Evolutionary conservation across 2,797 vertebrate species (phyloP).

Genomic region (Molossus alvarezi): DNA sequence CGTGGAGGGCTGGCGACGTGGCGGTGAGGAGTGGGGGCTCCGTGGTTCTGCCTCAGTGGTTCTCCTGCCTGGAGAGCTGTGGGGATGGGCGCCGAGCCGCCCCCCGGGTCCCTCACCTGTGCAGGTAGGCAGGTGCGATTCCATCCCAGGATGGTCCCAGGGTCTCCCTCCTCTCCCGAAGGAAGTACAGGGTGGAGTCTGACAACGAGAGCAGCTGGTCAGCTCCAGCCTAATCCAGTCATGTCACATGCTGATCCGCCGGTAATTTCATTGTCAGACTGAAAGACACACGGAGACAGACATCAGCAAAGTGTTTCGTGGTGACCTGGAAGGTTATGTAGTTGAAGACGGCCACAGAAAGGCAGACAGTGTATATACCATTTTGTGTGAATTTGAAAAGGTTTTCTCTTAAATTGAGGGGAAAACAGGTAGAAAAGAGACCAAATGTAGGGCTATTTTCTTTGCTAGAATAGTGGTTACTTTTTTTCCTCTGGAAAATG

Average conservation of each 20-base stretch:
- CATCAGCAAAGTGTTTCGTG: conserved; percentile 82
- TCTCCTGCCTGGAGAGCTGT: background rate
- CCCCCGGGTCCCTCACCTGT: background rate
- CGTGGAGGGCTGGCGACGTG: background rate
- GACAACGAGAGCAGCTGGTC: conserved; percentile 25
- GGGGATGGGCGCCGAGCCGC: background rate
- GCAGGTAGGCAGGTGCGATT: background rate
- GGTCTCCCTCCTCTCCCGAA: background rate
- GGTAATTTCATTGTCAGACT: conserved; percentile 82
- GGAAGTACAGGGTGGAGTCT: conserved; percentile 38
- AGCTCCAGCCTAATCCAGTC: conserved; percentile 72
- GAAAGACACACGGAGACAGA: conserved; percentile 84
- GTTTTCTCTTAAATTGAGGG: conserved; percentile 84
- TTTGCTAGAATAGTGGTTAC: conserved; percentile 81
- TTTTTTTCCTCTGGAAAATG: conserved; percentile 78
- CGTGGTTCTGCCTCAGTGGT: background rate
- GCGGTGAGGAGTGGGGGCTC: conserved; percentile 16
- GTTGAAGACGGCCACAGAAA: conserved; percentile 73
- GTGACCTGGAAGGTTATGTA: conserved; percentile 81
- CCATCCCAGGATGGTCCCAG: conserved; percentile 37
- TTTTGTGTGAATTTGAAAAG: conserved; percentile 85
- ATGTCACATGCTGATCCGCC: conserved; percentile 52
- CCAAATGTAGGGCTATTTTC: conserved; percentile 84
- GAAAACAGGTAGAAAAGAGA: conserved; percentile 64
- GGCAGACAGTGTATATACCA: conserved; percentile 75